Conservation (phyloP, 2,113 vertebrate species). For the Nibea albiflora region DNA sequence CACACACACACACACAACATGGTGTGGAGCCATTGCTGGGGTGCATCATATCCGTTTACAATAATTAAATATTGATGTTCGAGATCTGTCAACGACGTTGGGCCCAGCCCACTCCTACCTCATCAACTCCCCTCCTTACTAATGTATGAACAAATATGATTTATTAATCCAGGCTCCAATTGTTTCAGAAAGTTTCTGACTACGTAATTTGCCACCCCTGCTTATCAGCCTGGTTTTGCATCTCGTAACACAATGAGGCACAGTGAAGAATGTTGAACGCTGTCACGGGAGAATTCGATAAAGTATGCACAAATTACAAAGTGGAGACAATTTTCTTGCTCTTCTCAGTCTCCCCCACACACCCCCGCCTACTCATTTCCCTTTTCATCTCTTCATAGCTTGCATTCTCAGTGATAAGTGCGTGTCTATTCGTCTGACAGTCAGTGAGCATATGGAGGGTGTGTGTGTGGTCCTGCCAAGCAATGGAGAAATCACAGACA, state of each 20-base stretch:
- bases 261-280: constrained; percentile 61
- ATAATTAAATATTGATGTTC: constrained; percentile 80
- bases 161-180: constrained; percentile 77
- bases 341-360: constrained; percentile 8
- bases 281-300: constrained; percentile 65
- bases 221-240: constrained; percentile 72
- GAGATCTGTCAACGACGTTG: constrained; percentile 66
- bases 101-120: constrained; percentile 61
- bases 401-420: constrained; percentile 52
- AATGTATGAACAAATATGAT: constrained; percentile 82
- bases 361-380: constrained; percentile 45
- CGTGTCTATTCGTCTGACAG: constrained; percentile 57
- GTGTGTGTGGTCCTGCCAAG: constrained; percentile 76
- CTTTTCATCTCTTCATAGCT: constrained; percentile 64
- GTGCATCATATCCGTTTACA: constrained; percentile 70
- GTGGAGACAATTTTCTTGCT: constrained; percentile 60
- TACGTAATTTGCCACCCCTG: constrained; percentile 71
- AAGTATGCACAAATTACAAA: constrained; percentile 79
- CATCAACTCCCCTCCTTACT: constrained; percentile 74
- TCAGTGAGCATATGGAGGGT: constrained; percentile 71
- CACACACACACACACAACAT: not conserved
- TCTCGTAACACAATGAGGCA: constrained; percentile 63
- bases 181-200: constrained; percentile 75
- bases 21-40: constrained; percentile 27
- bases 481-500: constrained; percentile 66